Base-by-base conservation (phyloP, 2,797 vertebrate species). In the Denticeps clupeoides region DNA sequence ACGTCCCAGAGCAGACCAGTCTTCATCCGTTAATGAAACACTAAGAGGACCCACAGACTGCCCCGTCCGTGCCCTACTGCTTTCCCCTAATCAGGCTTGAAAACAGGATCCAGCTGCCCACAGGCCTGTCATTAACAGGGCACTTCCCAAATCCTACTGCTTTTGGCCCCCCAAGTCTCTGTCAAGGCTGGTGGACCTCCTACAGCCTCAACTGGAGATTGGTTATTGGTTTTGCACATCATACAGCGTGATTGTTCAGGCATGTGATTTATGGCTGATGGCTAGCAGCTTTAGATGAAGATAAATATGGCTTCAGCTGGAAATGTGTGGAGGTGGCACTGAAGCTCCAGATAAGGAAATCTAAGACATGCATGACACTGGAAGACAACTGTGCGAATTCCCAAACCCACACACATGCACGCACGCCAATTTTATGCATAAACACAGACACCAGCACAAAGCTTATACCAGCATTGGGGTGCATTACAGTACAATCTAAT, bases 101-200 rank as follows among this genome's bases (percentile, higher is more conserved):
- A 79, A 83, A 82, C 79, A 77, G 66, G 74, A 79, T 73, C 78
- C 80, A 83, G 78, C 79, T 83, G 79, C 73, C 74, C 54, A 6
- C 49, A 50, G 53, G 69, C 63, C 71, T 69, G 69, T 79, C 73
- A 77, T 82, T 75, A 80, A 3, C 58, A 32, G 47, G 51, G 49
- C 15, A 41, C 51, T 47, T 47, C 40, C 33, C 48, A 65, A 52
- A 62, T 55, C 64, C 69, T 62, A 60, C 29, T 44, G 64, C 63
- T 65, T 53, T 51, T 16, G 29, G 7, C 9, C 37, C 13, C 47
- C 41, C 41, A 16, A n/a, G n/a, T n/a, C n/a, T n/a, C n/a, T n/a
- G n/a, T n/a, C n/a, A n/a, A n/a, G n/a, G n/a, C n/a, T n/a, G n/a
- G n/a, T n/a, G n/a, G n/a, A n/a, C n/a, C n/a, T n/a, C n/a, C n/a